Base-by-base conservation (phyloP, 2,113 vertebrate genomes). In the Caretta caretta region DNA sequence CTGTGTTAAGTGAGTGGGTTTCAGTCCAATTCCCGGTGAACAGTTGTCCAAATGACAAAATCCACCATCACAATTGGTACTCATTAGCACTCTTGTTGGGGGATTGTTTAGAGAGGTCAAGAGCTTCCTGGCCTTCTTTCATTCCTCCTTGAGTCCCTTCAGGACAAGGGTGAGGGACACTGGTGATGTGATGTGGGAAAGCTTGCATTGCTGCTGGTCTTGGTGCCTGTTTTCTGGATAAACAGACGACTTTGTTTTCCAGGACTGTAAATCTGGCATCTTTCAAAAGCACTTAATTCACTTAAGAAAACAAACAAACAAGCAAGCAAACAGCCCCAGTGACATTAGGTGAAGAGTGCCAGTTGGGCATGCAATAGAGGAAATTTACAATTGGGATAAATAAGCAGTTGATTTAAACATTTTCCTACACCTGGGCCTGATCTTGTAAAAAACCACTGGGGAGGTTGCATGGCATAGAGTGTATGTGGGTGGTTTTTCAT, bases 401-500 rank as follows among this genome's bases (percentile, higher is more conserved):
- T 92, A 54, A 83, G 89, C 83, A 93, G 87, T 80, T 75, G 75
- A 57, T n/a, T 50, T 79, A 42, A 48, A 0, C 38, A 75, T 75
- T 75, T 75, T 75, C 72, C 38, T 0, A 31, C 95, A 94, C 38
- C 92, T 95, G 96, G 93, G n/a, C 25, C 22, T 56, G 59, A 88
- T 75, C 95, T 78, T 81, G 57, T 92, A 62, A 78, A 92, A 96
- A 95, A 59, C 56, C 62, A 35, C 53, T 0, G 93, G 75, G 89
- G 91, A 59, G 87, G 53, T 87, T 91, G 85, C 92, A 1, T 1
- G 72, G 84, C 83, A 42, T 13, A 72, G 88, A 78, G 12, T 80
- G 90, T 81, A 93, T 80, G n/a, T 83, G 78, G 94, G 81, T 93
- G 86, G 62, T 86, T 96, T 94, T 85, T 56, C 94, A 79, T 7